phyloP scores from a whole-genome alignment of 2,797 vertebrate genomes.

The Lagorchestes hirsutus region DNA sequence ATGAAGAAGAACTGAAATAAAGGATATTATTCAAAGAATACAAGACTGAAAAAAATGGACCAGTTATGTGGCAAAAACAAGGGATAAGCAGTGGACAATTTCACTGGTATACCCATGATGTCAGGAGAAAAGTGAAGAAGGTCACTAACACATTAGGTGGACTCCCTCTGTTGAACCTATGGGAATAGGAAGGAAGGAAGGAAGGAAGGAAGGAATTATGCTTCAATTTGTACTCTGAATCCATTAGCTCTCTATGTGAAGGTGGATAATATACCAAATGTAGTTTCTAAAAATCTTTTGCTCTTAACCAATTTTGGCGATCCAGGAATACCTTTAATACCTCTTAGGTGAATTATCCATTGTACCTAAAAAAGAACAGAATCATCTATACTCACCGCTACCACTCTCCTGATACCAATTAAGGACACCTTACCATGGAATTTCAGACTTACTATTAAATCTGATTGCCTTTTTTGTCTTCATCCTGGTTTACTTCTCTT shows the following conservation, averaged over 20 bases:
- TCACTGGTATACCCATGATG: neutral
- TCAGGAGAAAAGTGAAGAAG: neutral
- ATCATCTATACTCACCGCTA: neutral
- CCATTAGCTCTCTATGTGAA: neutral
- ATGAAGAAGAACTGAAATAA: neutral
- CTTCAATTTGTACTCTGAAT: neutral
- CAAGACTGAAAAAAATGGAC: neutral
- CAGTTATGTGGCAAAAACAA: neutral
- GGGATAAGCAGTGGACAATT: neutral
- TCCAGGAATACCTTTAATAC: neutral
- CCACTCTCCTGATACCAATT: neutral
- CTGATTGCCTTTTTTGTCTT: neutral
- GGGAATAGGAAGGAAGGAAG: neutral
- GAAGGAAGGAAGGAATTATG: neutral
- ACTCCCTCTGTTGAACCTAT: neutral
- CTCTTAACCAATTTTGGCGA: constrained; percentile 23
- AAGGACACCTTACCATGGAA: neutral
- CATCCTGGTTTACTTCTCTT: neutral
- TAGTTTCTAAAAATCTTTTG: constrained; percentile 29
- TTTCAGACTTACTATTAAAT: neutral
- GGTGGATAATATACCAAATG: neutral
- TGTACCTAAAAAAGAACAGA: neutral
- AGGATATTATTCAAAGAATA: neutral
- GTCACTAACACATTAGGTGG: neutral
- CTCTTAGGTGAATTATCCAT: neutral